Conservation (phyloP, 1,140 invertebrate species). For the Druon quercuslanigerum region DNA sequence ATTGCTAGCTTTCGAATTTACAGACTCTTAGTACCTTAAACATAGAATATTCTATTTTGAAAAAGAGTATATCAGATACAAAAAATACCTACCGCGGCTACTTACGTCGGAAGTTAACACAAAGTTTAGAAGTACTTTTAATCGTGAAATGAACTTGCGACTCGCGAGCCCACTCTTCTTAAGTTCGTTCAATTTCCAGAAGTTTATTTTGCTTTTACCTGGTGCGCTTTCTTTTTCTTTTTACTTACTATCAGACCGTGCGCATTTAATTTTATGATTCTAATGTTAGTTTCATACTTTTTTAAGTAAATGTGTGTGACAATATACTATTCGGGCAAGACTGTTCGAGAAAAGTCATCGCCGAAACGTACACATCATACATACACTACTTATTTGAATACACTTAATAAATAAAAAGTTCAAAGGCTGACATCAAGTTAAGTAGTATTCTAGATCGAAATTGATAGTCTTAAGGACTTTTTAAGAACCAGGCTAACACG, state of each 20-base stretch:
- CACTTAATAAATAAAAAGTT: conserved; percentile 13
- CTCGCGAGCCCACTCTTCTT: conserved; percentile 74
- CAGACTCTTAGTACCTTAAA: conserved; percentile 56
- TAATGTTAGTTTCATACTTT: conserved; percentile 39
- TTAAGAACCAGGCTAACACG: neutral
- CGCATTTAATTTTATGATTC: conserved; percentile 44
- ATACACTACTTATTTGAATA: conserved; percentile 26
- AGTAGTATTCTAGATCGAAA: conserved; percentile 72
- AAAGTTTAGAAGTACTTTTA: conserved; percentile 74
- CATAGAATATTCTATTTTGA: conserved; percentile 62
- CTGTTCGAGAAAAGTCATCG: conserved; percentile 39
- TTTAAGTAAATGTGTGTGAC: conserved; percentile 24
- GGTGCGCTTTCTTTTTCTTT: conserved; percentile 77
- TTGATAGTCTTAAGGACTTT: conserved; percentile 54
- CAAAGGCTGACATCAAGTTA: conserved; percentile 39
- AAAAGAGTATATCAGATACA: conserved; percentile 76
- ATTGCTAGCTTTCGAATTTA: neutral
- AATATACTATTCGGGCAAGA: conserved; percentile 13
- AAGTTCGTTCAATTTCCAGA: conserved; percentile 73
- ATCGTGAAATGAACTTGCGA: conserved; percentile 73
- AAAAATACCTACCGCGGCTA: conserved; percentile 81
- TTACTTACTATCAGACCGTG: conserved; percentile 42
- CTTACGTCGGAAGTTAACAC: conserved; percentile 79
- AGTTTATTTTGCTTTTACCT: conserved; percentile 79
- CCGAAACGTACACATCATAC: conserved; percentile 42